Evolutionary conservation across 2,113 vertebrate species (phyloP).

Genomic region (Lipotes vexillifer): DNA sequence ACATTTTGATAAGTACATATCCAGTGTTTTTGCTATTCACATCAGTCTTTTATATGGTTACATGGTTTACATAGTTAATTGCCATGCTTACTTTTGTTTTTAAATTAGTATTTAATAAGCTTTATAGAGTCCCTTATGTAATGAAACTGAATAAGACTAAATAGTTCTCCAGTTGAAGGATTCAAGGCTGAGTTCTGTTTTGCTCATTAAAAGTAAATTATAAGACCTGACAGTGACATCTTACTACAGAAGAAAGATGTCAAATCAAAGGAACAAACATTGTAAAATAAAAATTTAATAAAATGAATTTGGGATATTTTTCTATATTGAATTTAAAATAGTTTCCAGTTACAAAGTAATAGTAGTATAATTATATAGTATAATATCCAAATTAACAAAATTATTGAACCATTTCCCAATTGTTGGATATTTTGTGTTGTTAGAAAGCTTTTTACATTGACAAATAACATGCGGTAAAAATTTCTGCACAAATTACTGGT

Average conservation of each 20-base stretch:
- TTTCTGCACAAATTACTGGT: background rate
- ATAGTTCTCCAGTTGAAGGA: background rate
- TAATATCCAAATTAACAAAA: background rate
- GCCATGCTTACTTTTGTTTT: background rate
- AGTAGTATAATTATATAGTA: background rate
- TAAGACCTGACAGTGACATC: constrained; percentile 1
- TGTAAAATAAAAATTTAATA: background rate
- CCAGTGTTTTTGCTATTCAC: background rate
- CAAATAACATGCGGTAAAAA: background rate
- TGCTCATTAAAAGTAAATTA: background rate
- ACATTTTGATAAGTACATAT: background rate
- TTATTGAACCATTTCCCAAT: background rate
- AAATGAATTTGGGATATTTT: background rate
- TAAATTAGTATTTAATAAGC: background rate
- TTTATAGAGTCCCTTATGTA: background rate
- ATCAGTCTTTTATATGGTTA: background rate
- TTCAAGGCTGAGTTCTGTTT: background rate
- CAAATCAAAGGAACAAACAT: background rate
- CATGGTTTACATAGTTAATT: background rate
- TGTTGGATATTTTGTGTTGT: background rate
- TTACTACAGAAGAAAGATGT: background rate
- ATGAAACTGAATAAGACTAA: background rate
- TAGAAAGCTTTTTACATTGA: background rate
- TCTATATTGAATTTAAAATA: constrained; percentile 2
- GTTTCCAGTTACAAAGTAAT: background rate